A percentile compares a stretch with the other conserved stretches of the same genome.
phyloP scores from a whole-genome alignment of 1,140 invertebrate species.

The Pomacea maculata region DNA sequence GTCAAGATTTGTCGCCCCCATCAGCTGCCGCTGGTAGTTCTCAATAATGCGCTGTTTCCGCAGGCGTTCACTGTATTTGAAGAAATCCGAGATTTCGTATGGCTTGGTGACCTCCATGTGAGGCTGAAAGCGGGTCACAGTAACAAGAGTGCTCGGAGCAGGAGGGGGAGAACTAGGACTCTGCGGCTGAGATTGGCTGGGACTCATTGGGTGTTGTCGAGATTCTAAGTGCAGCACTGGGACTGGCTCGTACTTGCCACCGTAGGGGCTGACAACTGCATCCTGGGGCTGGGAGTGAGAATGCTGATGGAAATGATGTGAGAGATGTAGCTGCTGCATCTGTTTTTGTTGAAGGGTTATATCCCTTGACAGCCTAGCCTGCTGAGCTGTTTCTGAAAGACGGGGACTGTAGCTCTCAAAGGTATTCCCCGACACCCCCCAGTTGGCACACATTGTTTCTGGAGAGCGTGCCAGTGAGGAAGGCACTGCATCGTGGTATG shows the following conservation, averaged over 20 bases:
- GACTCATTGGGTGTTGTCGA: not conserved
- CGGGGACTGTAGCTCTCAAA: slow-evolving; percentile 20
- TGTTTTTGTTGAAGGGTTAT: not conserved
- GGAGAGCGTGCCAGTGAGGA: no score
- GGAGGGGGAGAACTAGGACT: slow-evolving; percentile 25
- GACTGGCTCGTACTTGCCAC: slow-evolving; percentile 2
- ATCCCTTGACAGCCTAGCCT: slow-evolving; percentile 1
- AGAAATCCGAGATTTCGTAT: slow-evolving; percentile 96
- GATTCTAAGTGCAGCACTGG: slow-evolving; percentile 14
- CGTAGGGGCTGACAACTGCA: not conserved
- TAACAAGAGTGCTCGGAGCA: slow-evolving; percentile 44
- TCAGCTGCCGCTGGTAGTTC: slow-evolving; percentile 50
- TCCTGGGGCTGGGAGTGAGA: not conserved
- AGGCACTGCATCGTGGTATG: no score
- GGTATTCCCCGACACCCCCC: not conserved
- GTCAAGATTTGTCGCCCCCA: slow-evolving; percentile 33
- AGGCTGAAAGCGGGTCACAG: slow-evolving; percentile 47
- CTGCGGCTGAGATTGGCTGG: slow-evolving; percentile 22
- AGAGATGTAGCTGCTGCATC: slow-evolving; percentile 1
- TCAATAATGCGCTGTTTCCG: slow-evolving; percentile 71
- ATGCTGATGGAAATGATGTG: not conserved
- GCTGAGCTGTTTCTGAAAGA: slow-evolving; percentile 6
- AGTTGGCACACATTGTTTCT: no score
- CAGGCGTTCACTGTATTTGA: slow-evolving; percentile 95
- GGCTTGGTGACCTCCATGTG: slow-evolving; percentile 94